Base-by-base conservation (phyloP, 2,888 invertebrate genomes). In the Epinotia nisella region DNA sequence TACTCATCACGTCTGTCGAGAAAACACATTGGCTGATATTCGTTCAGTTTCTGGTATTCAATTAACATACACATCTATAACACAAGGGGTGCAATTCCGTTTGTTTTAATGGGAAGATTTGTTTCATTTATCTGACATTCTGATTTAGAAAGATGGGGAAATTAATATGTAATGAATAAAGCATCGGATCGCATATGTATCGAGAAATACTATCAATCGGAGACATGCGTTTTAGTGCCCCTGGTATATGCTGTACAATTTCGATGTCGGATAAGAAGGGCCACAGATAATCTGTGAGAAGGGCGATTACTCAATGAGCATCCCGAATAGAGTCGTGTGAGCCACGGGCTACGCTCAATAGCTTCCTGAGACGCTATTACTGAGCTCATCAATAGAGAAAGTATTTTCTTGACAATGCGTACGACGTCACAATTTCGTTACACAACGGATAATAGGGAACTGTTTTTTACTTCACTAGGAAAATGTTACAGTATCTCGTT, bases 321-420 rank as follows among this genome's bases (percentile, higher is more conserved):
- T n/a, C 49, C 49, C 49, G 49, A n/a, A 5, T 13, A 13, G n/a
- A 49, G 49, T 49, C 49, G 15, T n/a, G 49, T 49, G 49, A 49
- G 49, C 49, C 49, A 49, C n/a, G n/a, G 3, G 51, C 29, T 11
- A 17, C 17, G 11, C 15, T 17, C 21, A 9, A 60, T 21, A 3
- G 24, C 45, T 55, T 55, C 41, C 66, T 59, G 59, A 45, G 53
- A 17, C 29, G 21, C 49, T 67, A 51, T 39, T 68, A 61, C 55
- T 19, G n/a, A 41, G n/a, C 13, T 60, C 41, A 77, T 81, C 78
- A 78, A 81, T 80, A 80, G 79, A 77, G 82, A 82, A 83, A 83
- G 83, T 78, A 78, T 81, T 80, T 80, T 80, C 80, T 61, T 62
- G 55, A 67, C 71, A 71, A 71, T 71, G 60, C 66, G n/a, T 66